Evolutionary conservation across 2,888 invertebrate species (phyloP).

Genomic region (Papilio demoleus): DNA sequence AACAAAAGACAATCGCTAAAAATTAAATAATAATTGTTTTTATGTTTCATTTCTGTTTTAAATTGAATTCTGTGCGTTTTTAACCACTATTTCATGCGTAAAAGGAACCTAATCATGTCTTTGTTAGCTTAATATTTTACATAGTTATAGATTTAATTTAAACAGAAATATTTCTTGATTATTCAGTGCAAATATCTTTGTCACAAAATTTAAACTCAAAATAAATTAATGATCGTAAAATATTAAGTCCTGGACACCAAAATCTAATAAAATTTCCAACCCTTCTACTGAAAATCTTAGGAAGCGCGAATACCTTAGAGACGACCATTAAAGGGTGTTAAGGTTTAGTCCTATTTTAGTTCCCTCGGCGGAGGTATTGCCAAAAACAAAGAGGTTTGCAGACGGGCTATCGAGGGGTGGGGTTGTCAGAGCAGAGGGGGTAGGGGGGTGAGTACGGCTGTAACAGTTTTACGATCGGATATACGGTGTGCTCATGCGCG

Average conservation of each 20-base stretch:
- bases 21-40: too few species aligned
- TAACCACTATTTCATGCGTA: too few species aligned
- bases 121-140: too few species aligned
- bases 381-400: constrained; percentile 79
- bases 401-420: constrained; percentile 53
- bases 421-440: constrained; percentile 46
- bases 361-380: constrained; percentile 66
- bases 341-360: constrained; percentile 71
- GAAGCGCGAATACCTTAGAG: constrained; percentile 61
- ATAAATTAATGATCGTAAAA: constrained; percentile 1
- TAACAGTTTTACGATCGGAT: constrained; percentile 81
- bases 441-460: constrained; percentile 60
- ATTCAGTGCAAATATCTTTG: not conserved
- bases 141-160: too few species aligned
- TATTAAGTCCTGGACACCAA: constrained; percentile 31
- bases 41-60: too few species aligned
- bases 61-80: too few species aligned
- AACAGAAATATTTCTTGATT: not conserved
- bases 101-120: too few species aligned
- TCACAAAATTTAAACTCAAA: not conserved
- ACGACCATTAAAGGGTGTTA: constrained; percentile 79
- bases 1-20: not conserved
- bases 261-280: constrained; percentile 54
- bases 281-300: constrained; percentile 55
- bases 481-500: constrained; percentile 78